phyloP scores from a whole-genome alignment of 2,888 invertebrate species.

The Rutpela maculata region DNA sequence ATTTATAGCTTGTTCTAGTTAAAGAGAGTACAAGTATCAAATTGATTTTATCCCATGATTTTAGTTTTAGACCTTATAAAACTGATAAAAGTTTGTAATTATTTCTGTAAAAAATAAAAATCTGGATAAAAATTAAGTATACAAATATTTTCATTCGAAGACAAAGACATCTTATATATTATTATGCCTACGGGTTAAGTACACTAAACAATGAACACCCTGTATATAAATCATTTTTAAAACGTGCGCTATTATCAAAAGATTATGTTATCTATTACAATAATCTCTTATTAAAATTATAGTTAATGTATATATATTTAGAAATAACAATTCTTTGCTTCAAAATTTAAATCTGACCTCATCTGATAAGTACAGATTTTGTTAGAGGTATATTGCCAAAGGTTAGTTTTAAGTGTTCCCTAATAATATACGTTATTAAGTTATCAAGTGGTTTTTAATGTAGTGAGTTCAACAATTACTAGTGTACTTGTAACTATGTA shows the following conservation, averaged over 20 bases:
- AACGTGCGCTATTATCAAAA: conserved; percentile 20
- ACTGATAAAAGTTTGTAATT: no score
- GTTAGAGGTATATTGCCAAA: neutral
- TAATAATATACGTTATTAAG: neutral
- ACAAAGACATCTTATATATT: no score
- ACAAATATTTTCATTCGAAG: no score
- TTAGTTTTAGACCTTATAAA: no score
- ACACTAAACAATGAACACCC: neutral
- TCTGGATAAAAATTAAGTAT: no score
- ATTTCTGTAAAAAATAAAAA: no score
- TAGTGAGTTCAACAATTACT: neutral
- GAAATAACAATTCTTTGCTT: conserved; percentile 28
- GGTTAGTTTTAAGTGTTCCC: neutral
- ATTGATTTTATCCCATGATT: no score
- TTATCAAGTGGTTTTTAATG: conserved; percentile 1
- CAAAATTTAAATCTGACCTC: conserved; percentile 21
- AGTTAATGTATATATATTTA: conserved; percentile 23
- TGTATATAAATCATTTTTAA: neutral
- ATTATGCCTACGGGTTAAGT: no score
- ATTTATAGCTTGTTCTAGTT: no score
- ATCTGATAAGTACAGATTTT: neutral
- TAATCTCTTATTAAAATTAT: neutral
- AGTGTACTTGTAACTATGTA: conserved; percentile 27
- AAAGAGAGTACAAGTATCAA: no score
- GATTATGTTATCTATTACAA: conserved; percentile 21